Base-by-base conservation (phyloP, 64 coral and sea anemone species). In the Montipora foliosa region DNA sequence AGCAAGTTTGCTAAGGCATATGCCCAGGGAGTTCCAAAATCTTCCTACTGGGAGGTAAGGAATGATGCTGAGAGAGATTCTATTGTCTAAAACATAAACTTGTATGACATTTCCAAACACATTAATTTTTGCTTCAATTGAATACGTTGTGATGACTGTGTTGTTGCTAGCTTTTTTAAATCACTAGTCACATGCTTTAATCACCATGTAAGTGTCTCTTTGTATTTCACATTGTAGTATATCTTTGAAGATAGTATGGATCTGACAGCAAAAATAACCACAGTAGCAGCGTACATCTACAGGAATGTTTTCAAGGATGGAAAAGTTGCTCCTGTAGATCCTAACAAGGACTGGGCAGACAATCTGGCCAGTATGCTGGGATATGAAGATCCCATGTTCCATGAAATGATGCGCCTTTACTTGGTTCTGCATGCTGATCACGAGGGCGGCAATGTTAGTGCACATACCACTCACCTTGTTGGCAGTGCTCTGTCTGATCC, bases 241-340 rank as follows among this genome's bases (percentile, higher is more conserved):
- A 72, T 77, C 12, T 99, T 99, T 94, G 98, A 99, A 24, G 98
- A 99, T 87, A 83, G 95, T 64, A 99, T 99, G 98, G 98, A 99
- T 57, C 69, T 99, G 70, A 99, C 96, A 80, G 98, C 98, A 55
- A 99, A 99, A 77, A 51, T 99, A 46, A 92, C 98, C 25, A 99
- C 98, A 21, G 83, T 99, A 11, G 98, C 98, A 4, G 95, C 98
- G 0, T 96, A 91, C 71, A 99, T 99, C 29, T 99, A 99, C 49
- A 93, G 98, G 64, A 99, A 99, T 78, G 73, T 99, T 1, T 99
- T 94, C 85, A 81, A 84, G 68, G 98, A 99, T 79, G 98, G 98
- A 29, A 99, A 99, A 85, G 98, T 99, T 7, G 90, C 95, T 76
- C 98, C 98, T 37, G 80, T 99, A 47, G 92, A 99, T 48, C 98